phyloP scores from a whole-genome alignment of 2,797 vertebrate species.

The Gymnocypris eckloni region DNA sequence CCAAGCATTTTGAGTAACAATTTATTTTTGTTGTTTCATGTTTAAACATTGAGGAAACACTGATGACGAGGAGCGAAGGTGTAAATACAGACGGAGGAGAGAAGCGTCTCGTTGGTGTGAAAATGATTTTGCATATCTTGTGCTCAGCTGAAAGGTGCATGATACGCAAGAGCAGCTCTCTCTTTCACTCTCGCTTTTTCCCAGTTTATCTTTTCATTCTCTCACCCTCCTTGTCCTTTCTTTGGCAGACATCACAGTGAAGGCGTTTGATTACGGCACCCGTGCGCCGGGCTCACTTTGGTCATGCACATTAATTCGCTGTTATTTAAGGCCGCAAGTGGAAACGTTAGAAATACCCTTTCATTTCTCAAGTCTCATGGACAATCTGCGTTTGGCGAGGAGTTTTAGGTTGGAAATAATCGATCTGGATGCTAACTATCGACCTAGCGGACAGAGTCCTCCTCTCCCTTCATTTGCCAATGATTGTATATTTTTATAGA shows the following conservation, averaged over 20 bases:
- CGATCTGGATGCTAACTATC: slow-evolving; percentile 13
- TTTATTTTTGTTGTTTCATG: slow-evolving; percentile 77
- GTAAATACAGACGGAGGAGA: slow-evolving; percentile 74
- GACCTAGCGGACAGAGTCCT: slow-evolving; percentile 63
- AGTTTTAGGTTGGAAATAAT: slow-evolving; percentile 58
- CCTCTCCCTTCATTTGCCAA: slow-evolving; percentile 75
- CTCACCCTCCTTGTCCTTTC: slow-evolving; percentile 28
- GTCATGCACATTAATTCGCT: slow-evolving; percentile 19
- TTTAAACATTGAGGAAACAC: slow-evolving; percentile 70
- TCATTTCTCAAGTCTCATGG: slow-evolving; percentile 29
- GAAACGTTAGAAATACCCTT: not conserved
- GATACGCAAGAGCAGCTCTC: slow-evolving; percentile 51
- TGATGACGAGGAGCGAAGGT: slow-evolving; percentile 63
- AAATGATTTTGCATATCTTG: slow-evolving; percentile 94
- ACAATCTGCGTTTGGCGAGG: slow-evolving; percentile 32
- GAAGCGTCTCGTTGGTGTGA: slow-evolving; percentile 73
- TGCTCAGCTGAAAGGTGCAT: slow-evolving; percentile 74
- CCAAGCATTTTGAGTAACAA: slow-evolving; percentile 72
- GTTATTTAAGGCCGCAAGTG: not conserved
- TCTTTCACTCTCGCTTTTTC: slow-evolving; percentile 30
- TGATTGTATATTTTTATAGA: slow-evolving; percentile 82
- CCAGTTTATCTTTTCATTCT: slow-evolving; percentile 39
- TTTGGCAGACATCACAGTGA: slow-evolving; percentile 43
- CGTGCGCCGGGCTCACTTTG: not conserved
- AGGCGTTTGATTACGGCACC: slow-evolving; percentile 4